Percentiles rank a stretch among this genome's conserved stretches.
Evolutionary conservation across 2,888 invertebrate genomes (phyloP).

Genomic region (Pachliopta kotzebuea): DNA sequence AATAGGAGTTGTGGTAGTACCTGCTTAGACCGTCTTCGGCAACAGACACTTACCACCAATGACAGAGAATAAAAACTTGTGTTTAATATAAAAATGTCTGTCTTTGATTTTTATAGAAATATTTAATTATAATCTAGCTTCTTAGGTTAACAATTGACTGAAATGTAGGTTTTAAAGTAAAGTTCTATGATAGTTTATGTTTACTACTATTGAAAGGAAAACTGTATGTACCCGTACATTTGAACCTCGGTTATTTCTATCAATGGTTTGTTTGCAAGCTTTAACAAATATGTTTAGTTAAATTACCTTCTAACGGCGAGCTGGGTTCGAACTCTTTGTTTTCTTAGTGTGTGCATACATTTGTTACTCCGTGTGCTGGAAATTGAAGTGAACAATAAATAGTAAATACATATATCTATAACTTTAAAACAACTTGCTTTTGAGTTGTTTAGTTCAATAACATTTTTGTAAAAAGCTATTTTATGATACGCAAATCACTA

Average conservation of each 20-base stretch:
- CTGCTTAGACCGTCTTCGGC: too few species aligned
- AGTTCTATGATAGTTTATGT: neutral
- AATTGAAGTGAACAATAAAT: constrained; percentile 19
- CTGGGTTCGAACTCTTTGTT: constrained; percentile 24
- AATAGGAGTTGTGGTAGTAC: too few species aligned
- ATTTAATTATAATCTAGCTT: too few species aligned
- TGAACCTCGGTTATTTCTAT: constrained; percentile 19
- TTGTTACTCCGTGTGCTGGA: constrained; percentile 19
- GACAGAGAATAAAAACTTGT: too few species aligned
- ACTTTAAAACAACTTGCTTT: too few species aligned
- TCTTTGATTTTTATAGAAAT: too few species aligned
- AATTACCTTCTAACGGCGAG: constrained; percentile 27
- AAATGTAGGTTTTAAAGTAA: neutral
- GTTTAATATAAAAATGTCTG: too few species aligned
- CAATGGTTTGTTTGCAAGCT: constrained; percentile 20
- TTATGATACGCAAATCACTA: too few species aligned
- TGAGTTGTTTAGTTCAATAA: too few species aligned
- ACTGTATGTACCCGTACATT: neutral
- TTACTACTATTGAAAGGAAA: neutral
- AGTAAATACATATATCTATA: constrained; percentile 14
- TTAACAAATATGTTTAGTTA: constrained; percentile 29
- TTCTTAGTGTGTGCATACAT: constrained; percentile 20
- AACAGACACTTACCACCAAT: too few species aligned
- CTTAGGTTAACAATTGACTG: neutral
- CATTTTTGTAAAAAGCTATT: too few species aligned